These are phyloP conservation scores for Periophthalmus magnuspinnatus DNA, from an alignment of 2,797 vertebrate genomes.

Conservation along the genomic window DNA sequence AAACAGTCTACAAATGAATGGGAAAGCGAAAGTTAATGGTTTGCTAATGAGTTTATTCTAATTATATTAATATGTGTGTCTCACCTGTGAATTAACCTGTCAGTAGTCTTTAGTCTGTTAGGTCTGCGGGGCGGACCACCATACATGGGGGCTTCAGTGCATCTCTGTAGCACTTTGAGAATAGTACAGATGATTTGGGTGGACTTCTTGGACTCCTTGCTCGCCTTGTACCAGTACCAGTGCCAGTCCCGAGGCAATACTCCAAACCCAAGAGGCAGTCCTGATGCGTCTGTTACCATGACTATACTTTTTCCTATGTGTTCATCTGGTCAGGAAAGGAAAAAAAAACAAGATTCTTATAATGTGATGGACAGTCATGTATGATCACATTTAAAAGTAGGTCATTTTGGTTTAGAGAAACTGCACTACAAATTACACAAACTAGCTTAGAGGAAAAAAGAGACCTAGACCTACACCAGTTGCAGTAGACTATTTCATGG, in stretches of 20 bases:
- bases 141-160: slow-evolving; percentile 64
- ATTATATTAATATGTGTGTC: neutral
- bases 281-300: slow-evolving; percentile 29
- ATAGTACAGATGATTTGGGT: slow-evolving; percentile 26
- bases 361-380: too few species aligned
- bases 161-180: slow-evolving; percentile 58
- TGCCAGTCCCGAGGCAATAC: slow-evolving; percentile 7
- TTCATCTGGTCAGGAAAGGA: neutral
- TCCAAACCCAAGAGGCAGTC: slow-evolving; percentile 31
- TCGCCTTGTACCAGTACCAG: neutral
- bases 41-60: neutral
- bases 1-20: neutral
- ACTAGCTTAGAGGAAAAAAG: too few species aligned
- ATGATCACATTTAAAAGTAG: too few species aligned
- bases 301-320: slow-evolving; percentile 17
- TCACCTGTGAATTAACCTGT: slow-evolving; percentile 63
- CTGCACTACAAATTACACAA: too few species aligned
- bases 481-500: too few species aligned
- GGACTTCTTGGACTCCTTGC: neutral
- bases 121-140: slow-evolving; percentile 58
- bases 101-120: slow-evolving; percentile 57
- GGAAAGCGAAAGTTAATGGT: neutral
- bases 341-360: neutral
- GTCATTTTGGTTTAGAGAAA: too few species aligned
- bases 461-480: too few species aligned